Evolutionary conservation across 92 coral and sea anemone species (phyloP).

Genomic region (Phenganax subtilis): DNA sequence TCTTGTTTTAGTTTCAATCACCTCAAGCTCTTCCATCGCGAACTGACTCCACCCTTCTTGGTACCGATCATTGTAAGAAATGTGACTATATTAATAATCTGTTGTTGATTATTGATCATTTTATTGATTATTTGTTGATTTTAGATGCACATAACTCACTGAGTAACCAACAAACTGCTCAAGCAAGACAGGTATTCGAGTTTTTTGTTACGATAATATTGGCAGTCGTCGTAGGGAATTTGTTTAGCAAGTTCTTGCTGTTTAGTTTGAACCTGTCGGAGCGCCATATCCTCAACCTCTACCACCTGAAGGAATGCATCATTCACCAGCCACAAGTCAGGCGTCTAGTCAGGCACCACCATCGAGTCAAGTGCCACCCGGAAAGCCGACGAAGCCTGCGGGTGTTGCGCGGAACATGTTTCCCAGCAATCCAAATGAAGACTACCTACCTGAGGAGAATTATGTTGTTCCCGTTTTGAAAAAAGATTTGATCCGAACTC

Average conservation of each 20-base stretch:
- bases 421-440: slow-evolving; percentile 16
- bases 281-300: slow-evolving; percentile 64
- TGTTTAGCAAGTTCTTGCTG: too few species aligned
- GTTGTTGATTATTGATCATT: too few species aligned
- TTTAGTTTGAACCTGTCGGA: slow-evolving; percentile 55
- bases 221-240: too few species aligned
- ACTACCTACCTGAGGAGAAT: slow-evolving; percentile 17
- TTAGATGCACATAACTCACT: too few species aligned
- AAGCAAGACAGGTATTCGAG: slow-evolving; percentile 14
- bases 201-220: too few species aligned
- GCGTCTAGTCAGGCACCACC: background rate
- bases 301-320: slow-evolving; percentile 74
- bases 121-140: too few species aligned
- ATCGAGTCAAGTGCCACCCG: background rate
- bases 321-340: background rate
- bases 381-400: background rate
- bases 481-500: slow-evolving; percentile 53
- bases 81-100: too few species aligned
- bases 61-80: too few species aligned
- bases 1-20: too few species aligned
- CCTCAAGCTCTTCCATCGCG: too few species aligned
- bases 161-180: background rate
- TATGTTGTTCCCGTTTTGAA: slow-evolving; percentile 38
- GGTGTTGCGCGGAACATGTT: slow-evolving; percentile 16
- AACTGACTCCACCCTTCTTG: too few species aligned